Evolutionary conservation across 2,888 invertebrate genomes (phyloP).

Genomic region (Ophioninae sp.): DNA sequence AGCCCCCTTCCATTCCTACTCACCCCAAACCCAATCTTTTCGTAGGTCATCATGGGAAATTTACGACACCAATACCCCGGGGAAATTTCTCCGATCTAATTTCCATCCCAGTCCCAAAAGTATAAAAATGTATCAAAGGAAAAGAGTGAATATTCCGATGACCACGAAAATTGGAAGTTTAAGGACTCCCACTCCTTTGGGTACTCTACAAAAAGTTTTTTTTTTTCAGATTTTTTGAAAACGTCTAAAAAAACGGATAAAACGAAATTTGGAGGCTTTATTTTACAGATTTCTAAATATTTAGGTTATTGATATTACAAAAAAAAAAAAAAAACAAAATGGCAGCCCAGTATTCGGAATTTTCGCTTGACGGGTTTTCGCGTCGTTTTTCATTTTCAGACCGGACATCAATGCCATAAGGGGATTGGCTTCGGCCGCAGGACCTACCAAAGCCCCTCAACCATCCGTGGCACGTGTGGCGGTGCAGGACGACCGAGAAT

Average conservation of each 20-base stretch:
- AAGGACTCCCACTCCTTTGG: no score
- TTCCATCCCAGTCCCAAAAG: conserved; percentile 28
- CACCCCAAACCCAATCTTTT: not conserved
- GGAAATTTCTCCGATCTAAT: conserved; percentile 56
- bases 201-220: no score
- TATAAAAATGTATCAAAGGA: conserved; percentile 22
- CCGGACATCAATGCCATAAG: conserved; percentile 86
- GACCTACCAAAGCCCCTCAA: conserved; percentile 81
- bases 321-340: no score
- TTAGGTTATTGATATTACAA: no score
- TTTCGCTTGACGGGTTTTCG: conserved; percentile 10
- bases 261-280: no score
- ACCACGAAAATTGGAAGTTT: not conserved
- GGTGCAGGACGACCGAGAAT: conserved; percentile 85
- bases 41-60: conserved; percentile 35
- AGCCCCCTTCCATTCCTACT: not conserved
- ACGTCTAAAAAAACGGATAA: no score
- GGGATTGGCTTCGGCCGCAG: conserved; percentile 81
- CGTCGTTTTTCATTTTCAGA: conserved; percentile 81
- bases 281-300: no score
- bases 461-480: conserved; percentile 84
- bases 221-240: no score
- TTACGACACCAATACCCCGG: conserved; percentile 41
- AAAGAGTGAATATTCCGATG: not conserved
- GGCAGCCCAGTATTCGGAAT: no score